These are phyloP conservation scores for Sceliomorpha sp. DNA, from an alignment of 2,888 invertebrate species.

Conservation along the genomic window DNA sequence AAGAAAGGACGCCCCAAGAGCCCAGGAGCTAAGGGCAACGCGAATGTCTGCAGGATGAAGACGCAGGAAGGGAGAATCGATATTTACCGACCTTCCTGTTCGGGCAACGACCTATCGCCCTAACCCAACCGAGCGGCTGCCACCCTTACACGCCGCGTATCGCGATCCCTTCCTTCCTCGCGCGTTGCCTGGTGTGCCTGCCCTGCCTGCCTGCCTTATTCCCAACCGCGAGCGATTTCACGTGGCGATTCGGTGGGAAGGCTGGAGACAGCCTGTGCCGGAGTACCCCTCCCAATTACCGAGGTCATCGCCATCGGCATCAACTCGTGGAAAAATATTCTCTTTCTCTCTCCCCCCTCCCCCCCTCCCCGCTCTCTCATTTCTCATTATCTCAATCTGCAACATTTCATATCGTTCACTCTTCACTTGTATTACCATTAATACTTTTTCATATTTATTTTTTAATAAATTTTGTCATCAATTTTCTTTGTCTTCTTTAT, in stretches of 20 bases:
- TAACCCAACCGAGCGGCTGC: constrained; percentile 47
- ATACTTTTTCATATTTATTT: too few species aligned
- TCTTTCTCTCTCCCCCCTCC: too few species aligned
- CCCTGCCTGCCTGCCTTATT: constrained; percentile 18
- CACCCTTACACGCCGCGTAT: constrained; percentile 39
- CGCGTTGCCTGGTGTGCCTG: too few species aligned
- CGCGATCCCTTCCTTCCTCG: constrained; percentile 19
- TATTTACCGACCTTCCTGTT: constrained; percentile 72
- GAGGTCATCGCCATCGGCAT: background rate
- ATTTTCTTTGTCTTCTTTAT: too few species aligned
- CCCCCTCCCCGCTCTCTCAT: too few species aligned
- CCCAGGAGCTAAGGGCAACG: constrained; percentile 53
- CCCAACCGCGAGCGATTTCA: constrained; percentile 10
- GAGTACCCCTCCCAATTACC: too few species aligned
- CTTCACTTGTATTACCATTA: too few species aligned
- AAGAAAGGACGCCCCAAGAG: constrained; percentile 20
- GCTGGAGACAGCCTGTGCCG: too few species aligned
- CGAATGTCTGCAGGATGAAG: constrained; percentile 63
- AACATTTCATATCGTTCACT: too few species aligned
- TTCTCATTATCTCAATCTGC: too few species aligned
- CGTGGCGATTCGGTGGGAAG: background rate
- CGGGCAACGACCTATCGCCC: constrained; percentile 71
- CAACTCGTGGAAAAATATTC: too few species aligned
- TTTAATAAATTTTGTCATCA: too few species aligned
- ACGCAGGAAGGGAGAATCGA: constrained; percentile 70